These are phyloP conservation scores for Leptarthrus brevirostris DNA, from an alignment of 2,888 invertebrate species.

Conservation along the genomic window DNA sequence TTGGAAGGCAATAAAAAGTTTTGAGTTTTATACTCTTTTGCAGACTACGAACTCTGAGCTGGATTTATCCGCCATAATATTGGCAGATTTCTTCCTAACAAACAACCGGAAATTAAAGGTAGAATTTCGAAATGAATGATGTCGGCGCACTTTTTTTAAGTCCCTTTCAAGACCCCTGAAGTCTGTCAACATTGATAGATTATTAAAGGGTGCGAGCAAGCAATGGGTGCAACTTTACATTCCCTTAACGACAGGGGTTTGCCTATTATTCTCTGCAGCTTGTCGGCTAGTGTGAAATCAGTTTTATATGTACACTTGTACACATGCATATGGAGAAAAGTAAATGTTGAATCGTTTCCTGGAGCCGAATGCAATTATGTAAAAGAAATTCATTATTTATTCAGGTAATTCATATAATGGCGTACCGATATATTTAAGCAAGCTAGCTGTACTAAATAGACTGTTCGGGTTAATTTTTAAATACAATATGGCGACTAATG, in stretches of 20 bases:
- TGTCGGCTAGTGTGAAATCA: no score
- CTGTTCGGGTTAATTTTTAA: no score
- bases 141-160: slow-evolving; percentile 17
- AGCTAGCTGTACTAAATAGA: no score
- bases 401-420: no score
- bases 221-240: background rate
- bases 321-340: no score
- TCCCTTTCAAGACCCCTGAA: background rate
- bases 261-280: no score
- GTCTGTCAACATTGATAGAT: background rate
- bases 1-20: background rate
- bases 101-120: slow-evolving; percentile 47
- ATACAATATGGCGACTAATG: no score
- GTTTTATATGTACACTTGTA: no score
- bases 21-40: background rate
- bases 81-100: slow-evolving; percentile 1
- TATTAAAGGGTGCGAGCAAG: background rate
- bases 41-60: background rate
- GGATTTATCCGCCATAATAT: background rate
- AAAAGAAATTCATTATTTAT: no score
- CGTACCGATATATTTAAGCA: no score
- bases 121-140: slow-evolving; percentile 26
- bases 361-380: no score
- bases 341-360: no score
- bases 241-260: background rate